Conservation (phyloP, 2,797 vertebrate species). For the Phoxinus dragarum region DNA sequence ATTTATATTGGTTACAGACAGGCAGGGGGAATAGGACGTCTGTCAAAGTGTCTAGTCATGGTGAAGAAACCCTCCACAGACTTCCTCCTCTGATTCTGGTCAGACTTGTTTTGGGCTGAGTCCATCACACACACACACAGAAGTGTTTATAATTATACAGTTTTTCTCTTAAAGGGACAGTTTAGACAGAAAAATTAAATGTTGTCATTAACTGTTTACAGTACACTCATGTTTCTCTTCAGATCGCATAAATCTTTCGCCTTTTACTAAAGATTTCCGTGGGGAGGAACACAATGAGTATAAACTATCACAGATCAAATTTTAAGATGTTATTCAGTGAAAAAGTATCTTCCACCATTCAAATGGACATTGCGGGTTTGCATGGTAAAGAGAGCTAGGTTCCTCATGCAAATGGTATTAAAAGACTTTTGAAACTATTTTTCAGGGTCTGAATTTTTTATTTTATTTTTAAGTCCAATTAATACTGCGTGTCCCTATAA, state of each 20-base stretch:
- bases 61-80: constrained; percentile 1
- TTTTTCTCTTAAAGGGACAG: background rate
- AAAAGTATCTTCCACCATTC: background rate
- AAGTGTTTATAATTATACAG: background rate
- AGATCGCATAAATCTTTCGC: too few species aligned
- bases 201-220: background rate
- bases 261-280: too few species aligned
- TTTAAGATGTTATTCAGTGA: background rate
- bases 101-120: background rate
- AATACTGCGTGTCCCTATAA: background rate
- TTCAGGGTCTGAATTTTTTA: too few species aligned
- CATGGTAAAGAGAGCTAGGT: background rate
- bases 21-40: constrained; percentile 22
- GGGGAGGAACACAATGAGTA: too few species aligned
- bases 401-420: background rate
- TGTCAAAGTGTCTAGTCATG: constrained; percentile 13
- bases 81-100: background rate
- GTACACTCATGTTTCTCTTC: too few species aligned
- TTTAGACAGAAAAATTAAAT: background rate
- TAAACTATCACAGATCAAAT: background rate
- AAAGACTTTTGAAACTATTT: too few species aligned
- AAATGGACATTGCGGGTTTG: background rate
- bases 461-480: too few species aligned
- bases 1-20: background rate
- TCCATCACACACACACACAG: background rate